Base-by-base conservation (phyloP, 2,888 invertebrate species). In the Aricia artaxerxes region DNA sequence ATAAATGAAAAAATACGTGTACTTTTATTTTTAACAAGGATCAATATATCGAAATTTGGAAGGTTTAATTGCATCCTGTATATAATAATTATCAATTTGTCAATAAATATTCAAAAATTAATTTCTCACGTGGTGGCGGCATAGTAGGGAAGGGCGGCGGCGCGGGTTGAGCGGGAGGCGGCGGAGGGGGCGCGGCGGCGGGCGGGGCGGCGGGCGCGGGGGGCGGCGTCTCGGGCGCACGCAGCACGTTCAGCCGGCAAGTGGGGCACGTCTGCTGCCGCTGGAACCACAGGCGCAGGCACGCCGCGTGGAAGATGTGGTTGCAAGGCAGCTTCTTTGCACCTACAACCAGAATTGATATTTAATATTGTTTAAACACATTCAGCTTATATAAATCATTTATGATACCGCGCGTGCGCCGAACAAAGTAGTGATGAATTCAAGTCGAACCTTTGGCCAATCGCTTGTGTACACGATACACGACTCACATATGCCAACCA, bases 221-320 rank as follows among this genome's bases (percentile, higher is more conserved):
- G 78, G 86, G 83, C 82, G 89, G 90, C 5, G 92, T 92, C 73
- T 91, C 91, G 44, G 95, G 94, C 79, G 95, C 92, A 5, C 96
- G 94, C 84, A 96, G 87, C 85, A 96, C 98, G 92, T 99, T 99
- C 82, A 99, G 95, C 16, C 99, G 96, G 89, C 99, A 99, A 4
- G 99, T 99, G 1, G 99, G 99, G 88, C 99, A 99, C 4, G 99
- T 99, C 94, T 99, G 99, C 90, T 99, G 99, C 9, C 99, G 96
- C 94, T 99, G 99, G 94, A 99, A 99, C 99, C 99, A 99, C 64
- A 99, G 98, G 77, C 99, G 96, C 79, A 99, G 95, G 91, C 99
- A 99, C 79, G 98, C 97, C 75, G 99, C 98, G 93, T 99, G 99
- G 95, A 99, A 99, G 87, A 99, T 99, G 91, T 99, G 99, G 90